Percentiles rank a stretch among this genome's conserved stretches.
These are phyloP conservation scores for Oreochromis aureus DNA, from an alignment of 2,113 vertebrate species.

Conservation along the genomic window DNA sequence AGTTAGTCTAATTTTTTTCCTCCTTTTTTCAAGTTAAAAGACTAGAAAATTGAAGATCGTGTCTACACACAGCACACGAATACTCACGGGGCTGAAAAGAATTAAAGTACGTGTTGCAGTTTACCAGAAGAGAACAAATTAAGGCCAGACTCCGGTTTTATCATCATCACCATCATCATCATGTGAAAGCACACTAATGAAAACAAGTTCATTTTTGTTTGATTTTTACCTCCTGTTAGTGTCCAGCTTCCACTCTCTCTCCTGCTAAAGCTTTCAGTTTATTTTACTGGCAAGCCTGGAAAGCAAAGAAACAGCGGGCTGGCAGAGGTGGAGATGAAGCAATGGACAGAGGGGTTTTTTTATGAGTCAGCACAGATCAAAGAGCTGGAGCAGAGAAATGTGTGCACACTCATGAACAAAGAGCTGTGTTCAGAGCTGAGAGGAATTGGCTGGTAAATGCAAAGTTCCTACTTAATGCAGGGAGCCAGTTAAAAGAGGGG, in stretches of 20 bases:
- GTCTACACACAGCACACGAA: neutral
- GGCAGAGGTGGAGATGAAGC: constrained; percentile 17
- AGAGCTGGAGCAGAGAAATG: constrained; percentile 8
- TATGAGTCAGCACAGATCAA: constrained; percentile 58
- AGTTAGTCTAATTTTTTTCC: neutral
- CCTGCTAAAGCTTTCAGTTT: constrained; percentile 10
- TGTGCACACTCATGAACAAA: neutral
- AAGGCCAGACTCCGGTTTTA: neutral
- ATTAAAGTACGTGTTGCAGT: neutral
- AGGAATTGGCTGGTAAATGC: constrained; percentile 44
- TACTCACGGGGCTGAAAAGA: neutral
- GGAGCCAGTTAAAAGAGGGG: constrained; percentile 23
- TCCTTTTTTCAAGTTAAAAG: neutral
- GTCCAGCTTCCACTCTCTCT: neutral
- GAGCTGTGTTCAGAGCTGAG: constrained; percentile 13
- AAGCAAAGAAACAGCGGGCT: constrained; percentile 23
- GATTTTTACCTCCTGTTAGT: neutral
- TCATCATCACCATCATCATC: neutral
- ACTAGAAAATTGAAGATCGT: neutral
- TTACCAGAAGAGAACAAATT: neutral
- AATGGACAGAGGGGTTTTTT: neutral
- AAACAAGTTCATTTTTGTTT: neutral
- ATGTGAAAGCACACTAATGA: neutral
- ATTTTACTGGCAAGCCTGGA: constrained; percentile 32
- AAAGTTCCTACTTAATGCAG: constrained; percentile 36